Evolutionary conservation across 2,888 invertebrate genomes (phyloP), one percentile per base, ranked within the genome.

Genomic region (Adela reaumurella): DNA sequence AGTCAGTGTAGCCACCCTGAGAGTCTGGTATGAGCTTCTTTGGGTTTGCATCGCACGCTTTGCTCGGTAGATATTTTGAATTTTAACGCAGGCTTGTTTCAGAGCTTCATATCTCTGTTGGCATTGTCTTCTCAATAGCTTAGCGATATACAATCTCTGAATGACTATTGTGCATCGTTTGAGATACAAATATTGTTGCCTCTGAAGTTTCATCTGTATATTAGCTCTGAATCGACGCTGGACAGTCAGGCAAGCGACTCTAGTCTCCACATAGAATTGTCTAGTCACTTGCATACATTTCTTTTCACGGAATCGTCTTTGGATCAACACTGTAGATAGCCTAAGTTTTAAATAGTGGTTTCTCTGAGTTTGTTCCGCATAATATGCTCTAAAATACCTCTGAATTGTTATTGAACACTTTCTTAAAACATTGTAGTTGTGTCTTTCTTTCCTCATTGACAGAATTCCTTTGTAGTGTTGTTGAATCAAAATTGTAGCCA

Each of bases 401-500:
- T 70, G 70, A 45, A 69, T 57, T 10, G 19, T 17, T 46, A 55
- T 53, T 19, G 54, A 52, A 5, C 62, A 55, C 19, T 55, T 52
- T 18, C 53, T 60, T 20, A 59, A 50, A 28, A 52, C 53, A 18
- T 57, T 29, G 51, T 60, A 65, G 2, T 48, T 49, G 19, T 51
- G 50, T 52, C 51, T 59, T 28, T 49, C 49, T 19, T 50, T 47
- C 29, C 56, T 63, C 67, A 63, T 67, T 10, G 55, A 49, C 2
- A 58, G 42, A 47, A 59, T 55, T 5, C 65, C 62, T 54, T 64
- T 61, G 53, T 62, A 70, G 47, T 56, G 51, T 43, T 49, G 53
- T 53, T 79, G 79, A 45, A 77, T 51, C n/a, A 52, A 52, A 11
- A 61, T 49, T 1, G 67, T 62, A 10, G 74, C 65, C 42, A 63